These are phyloP conservation scores for Columba livia DNA, from an alignment of 2,113 vertebrate genomes.

Conservation along the genomic window DNA sequence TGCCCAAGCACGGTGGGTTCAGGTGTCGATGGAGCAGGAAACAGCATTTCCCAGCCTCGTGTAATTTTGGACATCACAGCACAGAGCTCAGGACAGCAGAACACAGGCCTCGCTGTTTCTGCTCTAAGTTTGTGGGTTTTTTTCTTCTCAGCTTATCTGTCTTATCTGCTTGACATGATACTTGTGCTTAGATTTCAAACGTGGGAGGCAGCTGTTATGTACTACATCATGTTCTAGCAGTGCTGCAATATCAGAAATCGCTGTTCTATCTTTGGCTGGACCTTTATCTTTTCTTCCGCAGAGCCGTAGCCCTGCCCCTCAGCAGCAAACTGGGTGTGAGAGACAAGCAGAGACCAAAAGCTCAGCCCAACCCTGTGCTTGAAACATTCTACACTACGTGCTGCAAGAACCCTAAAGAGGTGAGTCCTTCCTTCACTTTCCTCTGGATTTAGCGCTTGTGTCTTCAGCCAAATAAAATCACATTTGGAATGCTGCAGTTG, in stretches of 20 bases:
- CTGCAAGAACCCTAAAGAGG: slow-evolving; percentile 74
- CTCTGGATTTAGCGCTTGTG: not conserved
- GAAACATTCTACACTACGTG: slow-evolving; percentile 79
- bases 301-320: slow-evolving; percentile 81
- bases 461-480: not conserved
- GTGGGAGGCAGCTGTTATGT: not conserved
- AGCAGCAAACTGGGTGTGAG: slow-evolving; percentile 79
- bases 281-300: slow-evolving; percentile 34
- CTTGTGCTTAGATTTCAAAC: not conserved
- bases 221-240: not conserved
- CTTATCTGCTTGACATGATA: not conserved
- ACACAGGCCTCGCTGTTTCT: not conserved
- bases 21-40: not conserved
- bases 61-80: not conserved
- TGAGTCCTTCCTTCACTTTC: slow-evolving; percentile 13
- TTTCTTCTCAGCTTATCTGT: not conserved
- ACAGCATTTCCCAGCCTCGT: not conserved
- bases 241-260: not conserved
- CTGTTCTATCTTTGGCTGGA: not conserved
- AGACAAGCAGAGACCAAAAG: slow-evolving; percentile 74
- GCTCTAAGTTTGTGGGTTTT: not conserved
- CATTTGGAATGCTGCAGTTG: not conserved
- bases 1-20: not conserved
- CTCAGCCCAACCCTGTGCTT: slow-evolving; percentile 71
- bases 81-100: not conserved